A percentile compares a stretch with the other conserved stretches of the same genome.
Evolutionary conservation across 2,797 vertebrate genomes (phyloP).

Genomic region (Enteromius radiatus): DNA sequence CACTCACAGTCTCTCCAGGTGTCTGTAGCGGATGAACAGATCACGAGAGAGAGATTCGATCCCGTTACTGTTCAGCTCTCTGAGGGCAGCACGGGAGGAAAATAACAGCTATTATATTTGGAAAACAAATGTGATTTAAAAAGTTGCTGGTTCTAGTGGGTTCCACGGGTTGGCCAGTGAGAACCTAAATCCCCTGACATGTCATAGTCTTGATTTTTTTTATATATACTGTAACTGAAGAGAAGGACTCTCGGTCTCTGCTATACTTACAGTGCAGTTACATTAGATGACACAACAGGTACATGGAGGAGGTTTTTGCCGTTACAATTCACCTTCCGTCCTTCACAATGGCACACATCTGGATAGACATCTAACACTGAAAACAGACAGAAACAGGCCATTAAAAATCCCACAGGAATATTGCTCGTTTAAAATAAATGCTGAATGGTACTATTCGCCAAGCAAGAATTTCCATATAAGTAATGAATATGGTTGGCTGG

Average conservation of each 20-base stretch:
- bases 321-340: slow-evolving; percentile 66
- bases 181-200: background rate
- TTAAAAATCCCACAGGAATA: background rate
- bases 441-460: slow-evolving; percentile 1
- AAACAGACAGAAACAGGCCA: slow-evolving; percentile 26
- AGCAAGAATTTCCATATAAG: background rate
- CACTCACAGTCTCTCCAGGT: slow-evolving; percentile 70
- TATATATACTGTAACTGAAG: background rate
- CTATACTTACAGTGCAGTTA: slow-evolving; percentile 71
- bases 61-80: slow-evolving; percentile 68
- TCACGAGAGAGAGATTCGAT: slow-evolving; percentile 61
- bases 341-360: slow-evolving; percentile 61
- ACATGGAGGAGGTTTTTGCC: slow-evolving; percentile 57
- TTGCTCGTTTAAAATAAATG: background rate
- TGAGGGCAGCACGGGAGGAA: slow-evolving; percentile 43
- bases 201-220: background rate
- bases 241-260: background rate
- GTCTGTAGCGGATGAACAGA: slow-evolving; percentile 62
- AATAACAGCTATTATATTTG: slow-evolving; percentile 2
- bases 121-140: background rate
- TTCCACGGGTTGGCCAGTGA: background rate
- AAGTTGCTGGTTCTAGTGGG: background rate
- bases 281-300: slow-evolving; percentile 66
- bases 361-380: slow-evolving; percentile 66
- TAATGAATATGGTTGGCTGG: background rate